Evolutionary conservation across 2,888 invertebrate species (phyloP), one percentile per base, ranked within the genome.

Genomic region (Drosophila macrospina): DNA sequence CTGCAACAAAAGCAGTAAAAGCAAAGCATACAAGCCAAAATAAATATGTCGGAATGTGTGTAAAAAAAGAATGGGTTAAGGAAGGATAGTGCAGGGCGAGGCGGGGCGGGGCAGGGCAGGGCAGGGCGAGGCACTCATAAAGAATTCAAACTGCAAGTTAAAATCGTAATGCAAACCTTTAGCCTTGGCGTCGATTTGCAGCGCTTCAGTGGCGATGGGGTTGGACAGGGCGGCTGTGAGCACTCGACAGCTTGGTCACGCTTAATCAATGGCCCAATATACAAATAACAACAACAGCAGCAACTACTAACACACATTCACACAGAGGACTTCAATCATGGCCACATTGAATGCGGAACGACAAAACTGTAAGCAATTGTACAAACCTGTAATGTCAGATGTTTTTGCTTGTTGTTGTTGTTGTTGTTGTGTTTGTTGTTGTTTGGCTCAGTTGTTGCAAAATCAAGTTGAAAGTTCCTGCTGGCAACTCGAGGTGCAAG

Each of bases 401-500:
- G 57, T 54, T 42, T 61, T 34, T 50, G 45, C 34, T 37, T 44
- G 42, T 24, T 56, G 63, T 20, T 50, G 42, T 8, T 37, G 39
- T 8, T 42, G 61, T 24, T 52, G 63, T 57, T 57, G 69, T n/a
- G 52, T 34, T 26, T 52, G 65, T 24, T 50, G 41, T 7, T 41
- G 41, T 26, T 41, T 52, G 51, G 24, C 26, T 41, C 52, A 37
- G 47, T 61, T 47, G 80, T 64, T 68, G 63, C 61, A 67, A 84
- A 85, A 85, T 83, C 83, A 83, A 84, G 85, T 84, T 84, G 83
- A 78, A 84, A 85, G 79, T 83, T 83, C 68, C 80, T 73, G 78
- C 80, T 71, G 74, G 72, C 72, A 84, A 80, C 83, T 85, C 83
- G 85, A 84, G 83, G 80, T 84, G 83, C 83, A 73, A 84, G 83